Base-by-base conservation (phyloP, 2,797 vertebrate species). In the Sebastes trivittatus region DNA sequence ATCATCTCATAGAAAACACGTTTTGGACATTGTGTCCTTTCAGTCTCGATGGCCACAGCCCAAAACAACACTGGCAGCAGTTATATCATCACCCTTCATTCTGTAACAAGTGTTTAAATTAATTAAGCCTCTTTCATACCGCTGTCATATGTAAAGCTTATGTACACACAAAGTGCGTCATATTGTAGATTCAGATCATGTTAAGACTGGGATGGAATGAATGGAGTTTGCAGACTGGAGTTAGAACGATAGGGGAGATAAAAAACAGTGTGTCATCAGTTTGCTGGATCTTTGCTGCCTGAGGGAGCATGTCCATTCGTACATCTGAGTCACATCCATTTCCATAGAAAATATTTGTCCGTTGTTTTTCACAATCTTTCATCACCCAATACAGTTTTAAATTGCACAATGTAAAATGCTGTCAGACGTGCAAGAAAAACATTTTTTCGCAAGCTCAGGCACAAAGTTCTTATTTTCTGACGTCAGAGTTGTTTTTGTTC, bases 211-310 rank as follows among this genome's bases (percentile, higher is more conserved):
- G 52, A 30, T 59, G 27, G 72, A 38, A 68, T 61, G 8, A 68
- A 52, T 8, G 20, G 2, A 32, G 9, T 23, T 49, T 56, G 59
- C 36, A 38, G 65, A 61, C 16, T 14, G 22, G 55, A 58, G 68
- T n/a, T 34, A 30, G 30, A 69, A 71, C 5, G 29, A 63, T n/a
- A 36, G 13, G 34, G 10, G 60, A 63, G 23, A 23, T 36, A 23
- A 60, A 80, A 67, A 88, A 42, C 6, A 90, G 11, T 87, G 84
- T 86, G 70, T 67, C 72, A 61, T 81, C 55, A 64, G 11, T 63
- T 80, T 46, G 46, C 63, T 56, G 64, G 49, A 20, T 60, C 58
- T 52, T 32, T 5, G 20, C 3, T 16, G 75, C 11, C 34, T 9
- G 36, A 38, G 60, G 60, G 14, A 34, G 60, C 1, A 3, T 42